Base-by-base conservation (phyloP, 2,888 invertebrate genomes). In the Hirtodrosophila duncani region DNA sequence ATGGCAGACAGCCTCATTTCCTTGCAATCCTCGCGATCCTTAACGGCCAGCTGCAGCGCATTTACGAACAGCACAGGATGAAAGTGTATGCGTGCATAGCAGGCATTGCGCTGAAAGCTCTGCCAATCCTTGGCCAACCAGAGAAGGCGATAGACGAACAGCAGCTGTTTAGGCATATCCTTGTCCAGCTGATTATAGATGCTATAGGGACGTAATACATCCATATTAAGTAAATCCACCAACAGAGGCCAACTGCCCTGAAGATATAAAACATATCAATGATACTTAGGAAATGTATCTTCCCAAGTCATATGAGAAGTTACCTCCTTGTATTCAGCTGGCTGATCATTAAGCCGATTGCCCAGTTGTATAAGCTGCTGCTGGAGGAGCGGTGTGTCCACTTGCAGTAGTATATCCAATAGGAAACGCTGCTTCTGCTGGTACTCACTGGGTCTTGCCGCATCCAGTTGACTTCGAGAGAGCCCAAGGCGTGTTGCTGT, bases 11-110 rank as follows among this genome's bases (percentile, higher is more conserved):
- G 82, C 36, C 89, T 87, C 59, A 94, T 87, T 36, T 91, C 91
- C 55, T 88, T 88, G 75, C 91, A 90, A 81, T 93, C 93, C 3
- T 80, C 72, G 17, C 92, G 89, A 78, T 92, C 91, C 77, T 90
- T 88, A 29, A 92, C 87, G 41, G 93, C 92, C 42, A 90, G 88
- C 38, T 90, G 89, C 45, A 92, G 84, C 1, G 92, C 91, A 72
- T 92, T 92, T 34, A 92, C 89, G 85, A 93, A 94, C 87, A 93
- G 90, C 64, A 91, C 92, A 55, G 91, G 90, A 87, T 94, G 93
- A 59, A 93, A 88, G 72, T 91, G 88, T 56, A 91, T 89, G 23
- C 93, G 91, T 24, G 92, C 90, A 90, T 91, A 93, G 30, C 75
- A 68, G 3, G 83, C 77, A 31, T 83, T 89, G 48, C 88, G 88